Evolutionary conservation across 2,797 vertebrate genomes (phyloP), one percentile per base, ranked within the genome.

Genomic region (Argya squamiceps): DNA sequence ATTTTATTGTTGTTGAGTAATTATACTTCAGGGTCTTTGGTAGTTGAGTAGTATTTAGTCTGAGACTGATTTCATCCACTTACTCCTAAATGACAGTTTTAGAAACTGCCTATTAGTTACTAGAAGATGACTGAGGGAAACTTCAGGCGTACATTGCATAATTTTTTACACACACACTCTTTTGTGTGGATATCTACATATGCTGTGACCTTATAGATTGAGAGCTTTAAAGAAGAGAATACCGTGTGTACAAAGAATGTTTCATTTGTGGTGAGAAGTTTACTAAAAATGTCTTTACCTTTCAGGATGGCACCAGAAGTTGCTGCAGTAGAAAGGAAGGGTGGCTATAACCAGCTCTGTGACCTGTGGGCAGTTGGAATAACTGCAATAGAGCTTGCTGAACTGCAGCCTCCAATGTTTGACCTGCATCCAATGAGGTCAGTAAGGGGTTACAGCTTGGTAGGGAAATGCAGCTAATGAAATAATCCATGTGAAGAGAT

Each of bases 361-460:
- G 99, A 99, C 79, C 99, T 99, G 86, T 99, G 99, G 99, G 99
- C 99, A 1, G 99, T 99, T 94, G 99, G 99, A 37, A 99, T 99
- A 92, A 99, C 99, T 24, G 99, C 99, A 85, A 99, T 99, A 95
- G 99, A 99, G 95, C 98, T 99, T 67, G 99, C 99, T 9, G 99
- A 99, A 73, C 98, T 99, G 21, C 99, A 99, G 84, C 99, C 99
- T 3, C 99, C 99, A 12, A 99, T 99, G 99, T 99, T 99, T 95
- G 99, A 99, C 97, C 96, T 99, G 27, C 99, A 99, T 97, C 99
- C 99, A 7, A 99, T 99, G 99, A 99, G 99, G 98, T 99, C 81
- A 93, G 98, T 93, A 41, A 94, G 16, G 46, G 8, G 37, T 76
- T 95, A 55, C 73, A 79, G 44, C 68, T 73, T 43, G 20, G 12